Conservation (phyloP, 2,113 vertebrate species). For the Alethe diademata region DNA sequence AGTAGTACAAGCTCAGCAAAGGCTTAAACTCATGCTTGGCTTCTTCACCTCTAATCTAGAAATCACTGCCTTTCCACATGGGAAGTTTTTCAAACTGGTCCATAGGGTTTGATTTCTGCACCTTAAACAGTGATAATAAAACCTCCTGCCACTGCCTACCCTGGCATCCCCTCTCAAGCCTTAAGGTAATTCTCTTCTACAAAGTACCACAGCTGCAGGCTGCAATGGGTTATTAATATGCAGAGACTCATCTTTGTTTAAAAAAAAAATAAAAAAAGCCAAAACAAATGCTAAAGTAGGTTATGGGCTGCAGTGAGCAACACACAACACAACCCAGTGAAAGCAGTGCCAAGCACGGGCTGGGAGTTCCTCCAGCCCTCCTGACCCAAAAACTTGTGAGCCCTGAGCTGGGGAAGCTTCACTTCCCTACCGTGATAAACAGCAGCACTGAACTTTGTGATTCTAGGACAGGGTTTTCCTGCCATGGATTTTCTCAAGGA, state of each 20-base stretch:
- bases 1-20: not conserved
- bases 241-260: not conserved
- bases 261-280: not conserved
- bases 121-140: not conserved
- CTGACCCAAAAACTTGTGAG: not conserved
- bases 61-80: not conserved
- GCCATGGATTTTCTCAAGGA: fast-evolving
- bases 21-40: not conserved
- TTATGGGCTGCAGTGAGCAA: not conserved
- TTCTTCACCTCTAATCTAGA: not conserved
- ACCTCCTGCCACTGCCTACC: not conserved
- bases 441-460: not conserved
- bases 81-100: not conserved
- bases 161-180: not conserved
- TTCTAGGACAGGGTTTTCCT: not conserved
- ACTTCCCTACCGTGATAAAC: fast-evolving
- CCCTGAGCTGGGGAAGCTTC: not conserved
- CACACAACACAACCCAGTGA: not conserved
- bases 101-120: not conserved
- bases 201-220: not conserved
- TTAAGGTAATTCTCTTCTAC: not conserved
- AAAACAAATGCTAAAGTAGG: not conserved
- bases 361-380: not conserved
- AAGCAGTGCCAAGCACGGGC: not conserved
- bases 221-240: not conserved